Evolutionary conservation across 53 echinoderm and acorn worm genomes (phyloP), one percentile per base, ranked within the genome.

Genomic region (Apostichopus leukothele): DNA sequence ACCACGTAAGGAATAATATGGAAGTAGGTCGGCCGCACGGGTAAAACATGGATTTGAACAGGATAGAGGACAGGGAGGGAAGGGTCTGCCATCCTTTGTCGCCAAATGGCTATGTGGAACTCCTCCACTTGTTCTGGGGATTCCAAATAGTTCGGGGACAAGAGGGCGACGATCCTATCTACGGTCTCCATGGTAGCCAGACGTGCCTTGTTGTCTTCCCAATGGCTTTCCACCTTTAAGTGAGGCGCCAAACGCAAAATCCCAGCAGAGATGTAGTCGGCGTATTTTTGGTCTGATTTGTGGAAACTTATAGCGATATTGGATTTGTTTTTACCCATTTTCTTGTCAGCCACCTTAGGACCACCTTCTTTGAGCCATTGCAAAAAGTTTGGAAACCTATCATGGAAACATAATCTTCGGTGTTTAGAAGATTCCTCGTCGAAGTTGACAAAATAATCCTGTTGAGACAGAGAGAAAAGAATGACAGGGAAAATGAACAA

Each of bases 71-170:
- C 85, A n/a, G 90, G 91, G 5, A 83, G 67, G 12, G 80, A 73
- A n/a, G 74, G 75, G 18, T 88, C 59, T 23, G 89, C 81, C 20
- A 90, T 83, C 8, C 97, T 92, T 87, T 97, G 95, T 51, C 97
- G 88, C 67, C 92, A 97, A 27, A 97, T 79, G 16, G 91, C 95
- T 18, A 95, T 94, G 90, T 97, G 91, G 89, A 97, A 94, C 83
- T 97, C 97, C 78, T 97, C 97, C 60, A 94, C 86, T 54, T 94
- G 94, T 75, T 93, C 92, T 20, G 90, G 90, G 8, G 94, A 95
- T 63, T 97, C 92, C 5, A 90, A 75, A 84, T 97, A 97, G 75
- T 86, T 86, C 26, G 97, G 97, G 7, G 97, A 95, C 74, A 97
- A 87, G 55, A 97, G 89, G 5, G 91, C 83, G 4, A 97, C 85